These are phyloP conservation scores for Seriola dumerili DNA, from an alignment of 2,113 vertebrate genomes.

Conservation along the genomic window DNA sequence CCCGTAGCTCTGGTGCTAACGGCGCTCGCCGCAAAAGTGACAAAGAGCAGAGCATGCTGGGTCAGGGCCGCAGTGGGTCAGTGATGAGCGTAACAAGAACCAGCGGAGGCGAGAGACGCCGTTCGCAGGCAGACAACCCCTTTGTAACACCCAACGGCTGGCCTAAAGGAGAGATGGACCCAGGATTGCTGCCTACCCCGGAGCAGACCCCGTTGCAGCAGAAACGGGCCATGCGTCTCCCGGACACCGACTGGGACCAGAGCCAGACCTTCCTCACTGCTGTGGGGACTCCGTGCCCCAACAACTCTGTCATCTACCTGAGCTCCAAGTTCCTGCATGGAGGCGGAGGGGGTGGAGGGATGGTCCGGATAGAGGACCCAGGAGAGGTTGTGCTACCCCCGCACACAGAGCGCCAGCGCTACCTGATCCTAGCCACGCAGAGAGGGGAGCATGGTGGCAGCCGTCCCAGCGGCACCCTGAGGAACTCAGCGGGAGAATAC, in stretches of 20 bases:
- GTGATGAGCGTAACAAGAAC: constrained; percentile 94
- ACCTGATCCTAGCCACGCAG: constrained; percentile 81
- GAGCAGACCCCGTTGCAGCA: constrained; percentile 97
- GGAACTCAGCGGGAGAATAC: constrained; percentile 89
- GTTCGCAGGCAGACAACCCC: constrained; percentile 83
- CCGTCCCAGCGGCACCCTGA: constrained; percentile 71
- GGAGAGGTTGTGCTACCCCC: constrained; percentile 80
- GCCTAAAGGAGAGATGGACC: constrained; percentile 91
- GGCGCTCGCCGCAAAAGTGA: constrained; percentile 89
- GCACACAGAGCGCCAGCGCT: constrained; percentile 84
- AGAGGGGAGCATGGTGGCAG: constrained; percentile 77
- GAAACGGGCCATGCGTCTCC: constrained; percentile 87
- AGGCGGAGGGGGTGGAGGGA: constrained; percentile 72
- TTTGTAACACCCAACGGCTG: constrained; percentile 92
- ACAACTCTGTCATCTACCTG: constrained; percentile 86
- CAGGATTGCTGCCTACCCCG: constrained; percentile 93
- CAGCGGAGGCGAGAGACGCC: constrained; percentile 83
- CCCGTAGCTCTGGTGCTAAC: constrained; percentile 65
- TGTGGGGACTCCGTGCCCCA: constrained; percentile 79
- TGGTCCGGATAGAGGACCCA: constrained; percentile 81
- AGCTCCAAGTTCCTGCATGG: constrained; percentile 85
- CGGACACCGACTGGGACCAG: constrained; percentile 90
- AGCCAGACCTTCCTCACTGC: constrained; percentile 90
- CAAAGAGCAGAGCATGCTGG: constrained; percentile 92
- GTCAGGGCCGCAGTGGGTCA: constrained; percentile 89